A percentile compares a stretch with the other conserved stretches of the same genome.
phyloP scores from a whole-genome alignment of 2,797 vertebrate genomes.

The Podarcis lilfordi region DNA sequence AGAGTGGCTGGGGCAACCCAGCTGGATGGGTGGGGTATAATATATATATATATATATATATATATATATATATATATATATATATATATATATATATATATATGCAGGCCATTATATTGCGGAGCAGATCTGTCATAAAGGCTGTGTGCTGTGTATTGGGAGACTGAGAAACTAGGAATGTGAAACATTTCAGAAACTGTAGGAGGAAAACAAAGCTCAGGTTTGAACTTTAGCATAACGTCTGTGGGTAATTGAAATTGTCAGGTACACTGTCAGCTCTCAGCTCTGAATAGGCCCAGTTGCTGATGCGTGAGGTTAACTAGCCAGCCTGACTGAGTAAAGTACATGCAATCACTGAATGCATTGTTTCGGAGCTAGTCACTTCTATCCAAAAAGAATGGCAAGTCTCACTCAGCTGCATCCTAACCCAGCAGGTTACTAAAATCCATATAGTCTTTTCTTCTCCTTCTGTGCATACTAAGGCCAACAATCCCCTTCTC shows the following conservation, averaged over 20 bases:
- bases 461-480: background rate
- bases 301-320: conserved; percentile 6
- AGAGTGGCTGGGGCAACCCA: too few species aligned
- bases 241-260: background rate
- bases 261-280: background rate
- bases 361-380: background rate
- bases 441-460: background rate
- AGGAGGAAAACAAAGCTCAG: background rate
- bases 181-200: background rate
- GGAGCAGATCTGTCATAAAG: background rate
- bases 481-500: background rate
- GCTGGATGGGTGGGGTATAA: too few species aligned
- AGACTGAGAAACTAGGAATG: background rate
- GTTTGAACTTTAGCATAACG: conserved; percentile 18
- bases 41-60: too few species aligned
- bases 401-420: conserved; percentile 41
- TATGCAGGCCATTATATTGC: background rate
- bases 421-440: conserved; percentile 45
- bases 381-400: conserved; percentile 33
- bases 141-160: background rate
- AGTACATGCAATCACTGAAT: background rate
- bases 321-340: background rate
- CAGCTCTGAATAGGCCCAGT: background rate
- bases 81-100: too few species aligned
- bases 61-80: too few species aligned